These are phyloP conservation scores for Theonella swinhoei DNA, from an alignment of 37 sponge, comb jelly and placozoan genomes.

Conservation along the genomic window DNA sequence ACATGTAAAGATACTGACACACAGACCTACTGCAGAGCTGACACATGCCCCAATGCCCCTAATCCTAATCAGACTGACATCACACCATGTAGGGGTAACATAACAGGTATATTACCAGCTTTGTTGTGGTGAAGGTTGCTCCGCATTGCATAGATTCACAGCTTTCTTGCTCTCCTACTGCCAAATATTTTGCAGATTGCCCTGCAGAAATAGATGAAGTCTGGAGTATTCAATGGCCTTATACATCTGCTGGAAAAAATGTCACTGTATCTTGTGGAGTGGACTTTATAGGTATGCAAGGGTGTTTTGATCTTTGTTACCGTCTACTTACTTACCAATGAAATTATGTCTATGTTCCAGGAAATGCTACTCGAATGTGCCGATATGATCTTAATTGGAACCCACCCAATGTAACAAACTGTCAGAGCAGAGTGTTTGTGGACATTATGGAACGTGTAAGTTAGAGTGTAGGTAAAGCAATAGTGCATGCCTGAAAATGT, in stretches of 20 bases:
- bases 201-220: neutral
- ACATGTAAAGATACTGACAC: neutral
- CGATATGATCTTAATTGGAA: neutral
- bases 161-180: no score
- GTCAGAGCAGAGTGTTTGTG: neutral
- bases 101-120: neutral
- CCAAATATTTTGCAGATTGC: no score
- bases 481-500: no score
- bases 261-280: neutral
- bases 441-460: neutral
- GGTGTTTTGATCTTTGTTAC: no score
- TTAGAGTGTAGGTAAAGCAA: no score
- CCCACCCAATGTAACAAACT: neutral
- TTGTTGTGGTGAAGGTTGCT: no score
- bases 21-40: neutral
- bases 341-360: neutral
- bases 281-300: no score
- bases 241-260: neutral
- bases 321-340: no score
- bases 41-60: neutral
- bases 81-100: neutral
- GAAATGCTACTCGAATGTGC: slow-evolving; percentile 10
- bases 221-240: neutral
- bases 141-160: no score
- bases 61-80: neutral